phyloP scores from a whole-genome alignment of 2,888 invertebrate genomes.

The Phaedon cochleariae region DNA sequence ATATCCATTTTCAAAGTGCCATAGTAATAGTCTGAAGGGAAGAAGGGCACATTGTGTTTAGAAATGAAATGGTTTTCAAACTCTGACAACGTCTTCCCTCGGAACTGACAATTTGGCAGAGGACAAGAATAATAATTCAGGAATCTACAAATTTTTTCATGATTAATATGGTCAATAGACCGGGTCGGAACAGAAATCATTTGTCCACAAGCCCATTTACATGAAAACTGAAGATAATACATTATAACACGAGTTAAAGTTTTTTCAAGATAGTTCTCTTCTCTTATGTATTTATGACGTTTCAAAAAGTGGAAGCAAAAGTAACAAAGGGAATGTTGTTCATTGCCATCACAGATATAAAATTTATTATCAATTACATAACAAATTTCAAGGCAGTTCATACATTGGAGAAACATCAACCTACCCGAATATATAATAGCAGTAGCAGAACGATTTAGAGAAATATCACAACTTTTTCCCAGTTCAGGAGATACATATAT shows the following conservation, averaged over 20 bases:
- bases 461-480: constrained; percentile 5
- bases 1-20: no score
- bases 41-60: no score
- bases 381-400: constrained; percentile 19
- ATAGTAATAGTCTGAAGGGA: no score
- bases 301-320: constrained; percentile 20
- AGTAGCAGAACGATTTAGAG: constrained; percentile 1
- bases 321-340: constrained; percentile 20
- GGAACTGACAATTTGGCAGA: neutral
- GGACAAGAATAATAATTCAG: neutral
- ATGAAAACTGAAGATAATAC: constrained; percentile 12
- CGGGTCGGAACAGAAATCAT: no score
- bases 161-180: constrained; percentile 4
- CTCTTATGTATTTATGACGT: neutral
- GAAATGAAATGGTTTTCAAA: neutral
- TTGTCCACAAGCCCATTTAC: constrained; percentile 11
- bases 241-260: neutral
- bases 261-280: constrained; percentile 1
- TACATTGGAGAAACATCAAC: constrained; percentile 15
- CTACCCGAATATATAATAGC: neutral
- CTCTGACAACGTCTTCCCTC: neutral
- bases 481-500: constrained; percentile 12
- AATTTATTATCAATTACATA: constrained; percentile 4
- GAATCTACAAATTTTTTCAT: constrained; percentile 7
- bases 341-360: neutral